Conservation (phyloP, 2,888 invertebrate species). For the Scaeva pyrastri region DNA sequence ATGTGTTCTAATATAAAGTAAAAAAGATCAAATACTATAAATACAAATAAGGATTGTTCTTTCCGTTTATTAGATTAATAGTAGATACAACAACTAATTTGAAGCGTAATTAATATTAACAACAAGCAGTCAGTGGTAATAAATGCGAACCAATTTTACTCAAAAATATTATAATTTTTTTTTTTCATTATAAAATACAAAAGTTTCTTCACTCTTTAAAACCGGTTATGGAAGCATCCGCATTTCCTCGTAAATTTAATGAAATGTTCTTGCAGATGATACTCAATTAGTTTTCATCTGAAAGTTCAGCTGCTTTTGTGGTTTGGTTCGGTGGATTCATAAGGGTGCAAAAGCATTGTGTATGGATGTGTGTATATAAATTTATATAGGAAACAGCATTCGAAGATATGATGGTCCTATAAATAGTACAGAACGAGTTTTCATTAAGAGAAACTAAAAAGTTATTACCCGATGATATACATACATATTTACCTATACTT, state of each 20-base stretch:
- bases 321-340: background rate
- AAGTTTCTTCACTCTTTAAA: constrained; percentile 23
- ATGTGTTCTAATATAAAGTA: background rate
- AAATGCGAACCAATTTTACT: background rate
- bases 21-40: too few species aligned
- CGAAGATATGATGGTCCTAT: too few species aligned
- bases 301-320: constrained; percentile 33
- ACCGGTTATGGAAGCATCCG: constrained; percentile 6
- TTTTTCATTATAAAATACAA: constrained; percentile 6
- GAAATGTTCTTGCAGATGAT: constrained; percentile 47
- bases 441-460: too few species aligned
- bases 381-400: background rate
- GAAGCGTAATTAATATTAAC: too few species aligned
- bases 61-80: too few species aligned
- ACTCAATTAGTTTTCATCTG: constrained; percentile 51
- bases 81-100: too few species aligned
- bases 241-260: constrained; percentile 35
- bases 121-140: background rate
- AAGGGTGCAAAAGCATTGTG: background rate
- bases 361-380: background rate
- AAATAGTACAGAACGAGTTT: too few species aligned
- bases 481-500: too few species aligned
- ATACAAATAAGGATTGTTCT: too few species aligned
- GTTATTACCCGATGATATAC: too few species aligned
- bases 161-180: background rate